Evolutionary conservation across 2,113 vertebrate genomes (phyloP), one percentile per base, ranked within the genome.

Genomic region (Crotalus viridis): DNA sequence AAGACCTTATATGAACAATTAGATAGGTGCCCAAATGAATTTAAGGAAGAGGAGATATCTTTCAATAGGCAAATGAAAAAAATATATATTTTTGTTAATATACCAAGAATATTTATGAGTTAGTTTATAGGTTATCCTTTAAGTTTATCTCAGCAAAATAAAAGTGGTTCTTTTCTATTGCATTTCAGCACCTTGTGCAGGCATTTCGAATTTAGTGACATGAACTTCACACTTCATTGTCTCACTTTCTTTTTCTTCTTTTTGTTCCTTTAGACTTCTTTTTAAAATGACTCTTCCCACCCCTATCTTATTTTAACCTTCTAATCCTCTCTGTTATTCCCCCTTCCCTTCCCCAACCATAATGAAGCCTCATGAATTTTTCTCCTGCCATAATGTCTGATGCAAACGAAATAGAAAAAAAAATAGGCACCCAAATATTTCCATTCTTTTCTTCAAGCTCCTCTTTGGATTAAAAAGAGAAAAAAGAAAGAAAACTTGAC

Each of bases 371-470:
- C 96, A 96, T 95, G 95, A 97, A 94, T 97, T 94, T 95, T 91
- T 91, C 88, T 93, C 91, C 95, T 97, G 94, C 95, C 92, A 95
- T 93, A 93, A 93, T 94, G 94, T 94, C 94, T 95, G 94, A 87
- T 94, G 89, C 92, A 93, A 97, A 96, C 95, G 95, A 96, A 94
- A 90, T 4, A 43, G 33, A 0, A 90, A 95, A 94, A 39, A 95
- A 96, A 95, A 96, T 95, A 97, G 96, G 96, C 95, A 95, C 95
- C 90, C 3, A 96, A 96, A 94, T 95, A 97, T 97, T 97, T 97
- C 95, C 95, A 90, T 96, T 59, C 92, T 95, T 96, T 94, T 91
- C 91, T 96, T 91, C 95, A 93, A 95, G 95, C 85, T 89, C 26
- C 54, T 91, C 92, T 94, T 94, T 94, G 94, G 92, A 95, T 91